phyloP scores from a whole-genome alignment of 2,888 invertebrate species.

The Cenopis cana region DNA sequence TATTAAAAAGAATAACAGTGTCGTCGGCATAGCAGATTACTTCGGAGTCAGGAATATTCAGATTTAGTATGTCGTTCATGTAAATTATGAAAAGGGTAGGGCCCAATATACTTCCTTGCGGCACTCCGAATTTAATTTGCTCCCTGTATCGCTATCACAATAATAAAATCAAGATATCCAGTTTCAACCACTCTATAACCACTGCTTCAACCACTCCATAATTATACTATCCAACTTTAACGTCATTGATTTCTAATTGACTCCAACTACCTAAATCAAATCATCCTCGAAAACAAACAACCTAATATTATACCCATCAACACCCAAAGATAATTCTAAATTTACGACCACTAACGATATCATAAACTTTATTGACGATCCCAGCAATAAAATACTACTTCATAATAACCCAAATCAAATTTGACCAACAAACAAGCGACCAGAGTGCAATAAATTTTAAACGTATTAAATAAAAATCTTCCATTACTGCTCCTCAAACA shows the following conservation, averaged over 20 bases:
- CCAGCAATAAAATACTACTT: slow-evolving; percentile 73
- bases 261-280: slow-evolving; percentile 37
- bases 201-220: background rate
- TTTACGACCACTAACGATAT: slow-evolving; percentile 61
- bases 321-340: slow-evolving; percentile 56
- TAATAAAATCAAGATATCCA: too few species aligned
- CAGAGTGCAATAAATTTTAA: slow-evolving; percentile 75
- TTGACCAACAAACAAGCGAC: slow-evolving; percentile 68
- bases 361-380: slow-evolving; percentile 69
- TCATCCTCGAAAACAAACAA: slow-evolving; percentile 25
- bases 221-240: background rate
- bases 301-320: slow-evolving; percentile 45
- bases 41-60: too few species aligned
- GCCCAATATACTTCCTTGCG: too few species aligned
- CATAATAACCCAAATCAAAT: slow-evolving; percentile 73
- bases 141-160: too few species aligned
- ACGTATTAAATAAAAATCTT: slow-evolving; percentile 75
- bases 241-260: slow-evolving; percentile 17
- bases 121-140: too few species aligned
- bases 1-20: too few species aligned
- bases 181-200: background rate
- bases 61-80: too few species aligned
- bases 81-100: too few species aligned
- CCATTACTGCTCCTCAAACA: slow-evolving; percentile 55
- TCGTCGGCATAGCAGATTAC: too few species aligned